Evolutionary conservation across 2,797 vertebrate genomes (phyloP).

Genomic region (Lepus oiostolus): DNA sequence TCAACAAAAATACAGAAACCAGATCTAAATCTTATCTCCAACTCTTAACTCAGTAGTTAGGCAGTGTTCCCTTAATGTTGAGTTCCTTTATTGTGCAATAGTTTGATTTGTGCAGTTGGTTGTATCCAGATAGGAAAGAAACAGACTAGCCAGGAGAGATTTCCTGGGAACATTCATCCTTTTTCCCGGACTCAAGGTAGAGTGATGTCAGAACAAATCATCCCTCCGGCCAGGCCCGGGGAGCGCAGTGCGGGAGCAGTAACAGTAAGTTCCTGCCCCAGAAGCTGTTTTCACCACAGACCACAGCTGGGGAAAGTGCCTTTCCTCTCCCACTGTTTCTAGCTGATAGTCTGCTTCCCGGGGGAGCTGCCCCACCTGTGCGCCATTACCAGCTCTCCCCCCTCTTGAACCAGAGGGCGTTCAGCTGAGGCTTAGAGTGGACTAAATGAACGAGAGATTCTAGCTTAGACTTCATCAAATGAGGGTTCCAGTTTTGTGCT

Average conservation of each 20-base stretch:
- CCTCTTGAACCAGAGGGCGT: background rate
- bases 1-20: slow-evolving; percentile 58
- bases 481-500: slow-evolving; percentile 7
- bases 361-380: background rate
- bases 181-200: background rate
- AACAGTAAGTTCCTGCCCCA: background rate
- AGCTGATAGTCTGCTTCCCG: background rate
- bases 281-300: background rate
- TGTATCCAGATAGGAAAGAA: slow-evolving; percentile 20
- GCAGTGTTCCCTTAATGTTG: slow-evolving; percentile 4
- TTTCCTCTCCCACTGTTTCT: background rate
- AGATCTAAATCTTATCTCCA: background rate
- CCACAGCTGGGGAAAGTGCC: background rate
- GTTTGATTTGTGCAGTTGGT: slow-evolving; percentile 52
- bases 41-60: slow-evolving; percentile 28
- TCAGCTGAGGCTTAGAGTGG: background rate
- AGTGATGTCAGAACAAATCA: background rate
- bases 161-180: slow-evolving; percentile 2
- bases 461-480: slow-evolving; percentile 9
- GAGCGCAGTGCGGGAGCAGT: background rate
- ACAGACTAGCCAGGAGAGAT: background rate
- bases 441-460: slow-evolving; percentile 20
- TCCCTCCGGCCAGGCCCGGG: background rate
- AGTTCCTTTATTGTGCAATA: slow-evolving; percentile 49
- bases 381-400: background rate